Conservation (phyloP, 2,113 vertebrate species). For the Pachyramphus minor region DNA sequence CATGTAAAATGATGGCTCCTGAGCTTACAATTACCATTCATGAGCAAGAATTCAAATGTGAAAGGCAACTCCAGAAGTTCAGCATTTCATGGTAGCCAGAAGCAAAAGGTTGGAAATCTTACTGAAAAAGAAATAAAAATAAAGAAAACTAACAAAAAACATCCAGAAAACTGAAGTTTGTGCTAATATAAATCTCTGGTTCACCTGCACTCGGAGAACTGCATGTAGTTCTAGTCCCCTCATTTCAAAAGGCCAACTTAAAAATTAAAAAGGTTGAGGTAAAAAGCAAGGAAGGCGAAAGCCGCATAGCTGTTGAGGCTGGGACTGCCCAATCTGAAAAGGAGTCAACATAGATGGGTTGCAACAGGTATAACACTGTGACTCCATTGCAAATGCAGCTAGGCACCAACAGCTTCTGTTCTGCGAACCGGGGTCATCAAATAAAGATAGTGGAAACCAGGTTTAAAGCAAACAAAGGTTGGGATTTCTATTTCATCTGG, state of each 20-base stretch:
- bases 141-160: background rate
- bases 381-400: background rate
- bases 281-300: background rate
- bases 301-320: background rate
- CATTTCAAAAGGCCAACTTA: background rate
- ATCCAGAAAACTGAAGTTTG: background rate
- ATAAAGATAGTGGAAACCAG: background rate
- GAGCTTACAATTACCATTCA: background rate
- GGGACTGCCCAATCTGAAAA: background rate
- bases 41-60: background rate
- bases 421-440: background rate
- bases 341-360: background rate
- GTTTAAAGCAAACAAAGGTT: background rate
- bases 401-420: background rate
- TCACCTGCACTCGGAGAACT: background rate
- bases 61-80: background rate
- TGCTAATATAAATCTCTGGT: background rate
- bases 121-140: background rate
- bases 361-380: background rate
- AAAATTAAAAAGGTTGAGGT: background rate
- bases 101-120: background rate
- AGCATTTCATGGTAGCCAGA: background rate
- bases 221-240: background rate
- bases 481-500: fast-evolving
- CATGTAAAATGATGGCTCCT: background rate